Percentiles rank a stretch among this genome's conserved stretches.
Evolutionary conservation across 2,888 invertebrate genomes (phyloP).

Genomic region (Pycnomerus fuliginosus): DNA sequence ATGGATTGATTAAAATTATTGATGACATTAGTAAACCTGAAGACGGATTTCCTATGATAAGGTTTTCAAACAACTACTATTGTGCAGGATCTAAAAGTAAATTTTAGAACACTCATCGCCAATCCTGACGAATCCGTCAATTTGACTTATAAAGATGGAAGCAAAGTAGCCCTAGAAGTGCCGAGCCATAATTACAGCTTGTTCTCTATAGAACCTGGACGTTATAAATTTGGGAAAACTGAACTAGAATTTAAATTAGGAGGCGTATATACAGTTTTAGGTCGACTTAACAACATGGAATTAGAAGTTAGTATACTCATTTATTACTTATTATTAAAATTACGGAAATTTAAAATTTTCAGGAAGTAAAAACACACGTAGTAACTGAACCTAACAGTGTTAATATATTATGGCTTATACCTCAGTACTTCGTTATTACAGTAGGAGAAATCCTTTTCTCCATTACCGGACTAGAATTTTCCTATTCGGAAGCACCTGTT

Average conservation of each 20-base stretch:
- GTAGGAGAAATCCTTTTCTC: constrained; percentile 95
- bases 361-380: constrained; percentile 1
- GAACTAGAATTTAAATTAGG: constrained; percentile 56
- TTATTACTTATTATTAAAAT: not conserved
- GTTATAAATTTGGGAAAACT: constrained; percentile 20
- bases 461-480: constrained; percentile 93
- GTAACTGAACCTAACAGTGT: constrained; percentile 71
- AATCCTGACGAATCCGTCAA: constrained; percentile 1
- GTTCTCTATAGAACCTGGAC: constrained; percentile 26
- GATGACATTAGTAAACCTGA: constrained; percentile 58
- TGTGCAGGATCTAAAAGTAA: constrained; percentile 14
- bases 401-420: constrained; percentile 83
- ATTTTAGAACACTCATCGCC: constrained; percentile 22
- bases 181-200: constrained; percentile 3
- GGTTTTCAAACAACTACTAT: constrained; percentile 51
- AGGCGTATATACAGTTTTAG: constrained; percentile 65
- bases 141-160: constrained; percentile 5
- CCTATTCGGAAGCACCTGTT: constrained; percentile 89
- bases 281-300: constrained; percentile 32
- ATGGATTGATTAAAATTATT: constrained; percentile 34
- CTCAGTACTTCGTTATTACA: constrained; percentile 91
- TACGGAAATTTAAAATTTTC: constrained; percentile 2
- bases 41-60: constrained; percentile 58
- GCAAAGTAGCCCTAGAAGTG: constrained; percentile 3
- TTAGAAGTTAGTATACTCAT: not conserved